Conservation (phyloP, 1,140 invertebrate species). For the Diprion similis region DNA sequence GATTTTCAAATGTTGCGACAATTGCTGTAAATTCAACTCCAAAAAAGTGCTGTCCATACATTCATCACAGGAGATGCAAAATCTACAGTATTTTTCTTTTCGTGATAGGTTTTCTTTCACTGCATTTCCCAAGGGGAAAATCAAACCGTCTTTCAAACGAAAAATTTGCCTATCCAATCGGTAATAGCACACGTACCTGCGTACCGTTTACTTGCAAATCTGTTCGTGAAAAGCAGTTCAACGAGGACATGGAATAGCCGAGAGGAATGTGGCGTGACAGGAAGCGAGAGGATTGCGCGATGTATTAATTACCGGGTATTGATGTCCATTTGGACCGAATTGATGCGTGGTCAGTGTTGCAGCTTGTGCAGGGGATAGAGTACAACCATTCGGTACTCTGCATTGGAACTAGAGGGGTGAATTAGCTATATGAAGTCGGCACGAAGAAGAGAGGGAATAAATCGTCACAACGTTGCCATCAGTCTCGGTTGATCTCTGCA, state of each 20-base stretch:
- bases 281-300: conserved; percentile 53
- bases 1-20: background rate
- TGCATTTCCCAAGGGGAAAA: conserved; percentile 27
- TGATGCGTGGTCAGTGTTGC: conserved; percentile 63
- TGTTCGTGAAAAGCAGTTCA: conserved; percentile 42
- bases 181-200: conserved; percentile 49
- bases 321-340: conserved; percentile 65
- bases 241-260: conserved; percentile 13
- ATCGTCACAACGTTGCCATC: background rate
- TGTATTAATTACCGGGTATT: conserved; percentile 65
- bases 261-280: conserved; percentile 28
- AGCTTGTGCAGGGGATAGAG: conserved; percentile 57
- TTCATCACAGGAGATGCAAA: conserved; percentile 16
- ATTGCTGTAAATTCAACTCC: conserved; percentile 1
- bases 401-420: background rate
- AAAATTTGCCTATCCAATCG: conserved; percentile 52
- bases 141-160: conserved; percentile 42
- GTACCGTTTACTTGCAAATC: conserved; percentile 61
- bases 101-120: conserved; percentile 19
- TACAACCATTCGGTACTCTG: background rate
- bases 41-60: conserved; percentile 15
- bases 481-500: background rate
- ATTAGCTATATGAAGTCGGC: background rate
- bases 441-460: conserved; percentile 8
- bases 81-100: conserved; percentile 23